Base-by-base conservation (phyloP, 2,888 invertebrate species). In the Cryptocephalus primarius region DNA sequence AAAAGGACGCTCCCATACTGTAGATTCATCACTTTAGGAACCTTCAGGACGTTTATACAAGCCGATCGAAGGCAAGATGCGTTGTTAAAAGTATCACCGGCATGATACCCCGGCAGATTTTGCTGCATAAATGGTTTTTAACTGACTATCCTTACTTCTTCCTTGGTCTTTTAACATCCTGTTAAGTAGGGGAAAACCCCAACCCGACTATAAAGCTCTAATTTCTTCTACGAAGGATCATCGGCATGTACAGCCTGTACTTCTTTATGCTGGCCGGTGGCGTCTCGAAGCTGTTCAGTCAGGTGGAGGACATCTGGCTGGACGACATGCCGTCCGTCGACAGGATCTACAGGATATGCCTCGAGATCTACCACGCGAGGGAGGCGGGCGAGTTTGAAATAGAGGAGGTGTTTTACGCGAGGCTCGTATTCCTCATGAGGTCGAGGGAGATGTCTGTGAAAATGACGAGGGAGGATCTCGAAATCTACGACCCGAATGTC, bases 321-420 rank as follows among this genome's bases (percentile, higher is more conserved):
- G 42, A 53, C 2, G 64, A 65, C 32, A 56, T 62, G 48, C 63
- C 66, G 33, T 54, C 59, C 51, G 55, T 57, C 9, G 60, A 66
- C 42, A 52, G 61, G 47, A 53, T 68, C 33, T 58, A 58, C 45
- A 52, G 48, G 13, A 49, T 66, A n/a, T 47, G 65, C 40, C 46
- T 60, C 33, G 61, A 64, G 44, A 60, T 68, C 45, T 64, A 65
- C 48, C 42, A 63, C 12, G 80, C 79, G 8, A 68, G 82, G 38
- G 78, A 79, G 56, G 72, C 75, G 48, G 66, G 70, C 32, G 72
- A 79, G 52, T 75, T 76, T 55, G 63, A 66, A 14, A 64, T 81
- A 47, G 82, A 82, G 61, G 81, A 82, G 64, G 77, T 80, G 57
- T 67, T 82, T 36, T 80, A 76, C 64, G 75, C 81, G 9, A 79